A percentile compares a stretch with the other conserved stretches of the same genome.
These are phyloP conservation scores for Sebastes alutus DNA, from an alignment of 2,797 vertebrate species.

Conservation along the genomic window DNA sequence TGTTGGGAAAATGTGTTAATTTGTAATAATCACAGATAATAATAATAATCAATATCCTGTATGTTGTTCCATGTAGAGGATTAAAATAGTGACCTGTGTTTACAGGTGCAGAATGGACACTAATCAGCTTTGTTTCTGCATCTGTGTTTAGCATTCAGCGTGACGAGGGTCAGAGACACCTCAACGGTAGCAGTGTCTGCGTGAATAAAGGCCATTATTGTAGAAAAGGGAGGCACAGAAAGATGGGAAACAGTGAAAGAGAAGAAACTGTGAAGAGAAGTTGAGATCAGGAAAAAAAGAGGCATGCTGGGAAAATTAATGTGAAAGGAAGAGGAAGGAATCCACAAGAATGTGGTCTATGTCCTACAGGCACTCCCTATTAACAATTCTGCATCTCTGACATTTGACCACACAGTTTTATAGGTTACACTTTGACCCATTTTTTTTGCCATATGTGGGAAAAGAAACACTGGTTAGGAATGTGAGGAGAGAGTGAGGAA, in stretches of 20 bases:
- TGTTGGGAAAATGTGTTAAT: constrained; percentile 11
- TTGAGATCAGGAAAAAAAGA: neutral
- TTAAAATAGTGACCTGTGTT: constrained; percentile 25
- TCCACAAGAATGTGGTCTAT: neutral
- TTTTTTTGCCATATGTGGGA: neutral
- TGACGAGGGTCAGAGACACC: constrained; percentile 43
- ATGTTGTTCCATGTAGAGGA: neutral
- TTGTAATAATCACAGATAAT: neutral
- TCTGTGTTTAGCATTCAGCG: constrained; percentile 61
- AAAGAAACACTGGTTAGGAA: neutral
- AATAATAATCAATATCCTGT: constrained; percentile 11
- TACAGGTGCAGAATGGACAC: constrained; percentile 32
- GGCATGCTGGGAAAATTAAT: neutral
- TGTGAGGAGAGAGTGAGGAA: neutral
- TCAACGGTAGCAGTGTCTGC: constrained; percentile 43
- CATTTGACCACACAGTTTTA: neutral
- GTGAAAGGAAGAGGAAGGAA: neutral
- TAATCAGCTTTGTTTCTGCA: constrained; percentile 46
- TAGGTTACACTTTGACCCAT: neutral
- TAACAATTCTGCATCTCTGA: neutral
- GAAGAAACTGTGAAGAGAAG: neutral
- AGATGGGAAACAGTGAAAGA: neutral
- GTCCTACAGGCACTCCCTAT: neutral
- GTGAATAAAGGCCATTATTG: constrained; percentile 59
- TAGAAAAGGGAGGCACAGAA: constrained; percentile 17